Percentiles rank a stretch among this genome's conserved stretches.
Evolutionary conservation across 2,113 vertebrate species (phyloP).

Genomic region (Vireo altiloquus): DNA sequence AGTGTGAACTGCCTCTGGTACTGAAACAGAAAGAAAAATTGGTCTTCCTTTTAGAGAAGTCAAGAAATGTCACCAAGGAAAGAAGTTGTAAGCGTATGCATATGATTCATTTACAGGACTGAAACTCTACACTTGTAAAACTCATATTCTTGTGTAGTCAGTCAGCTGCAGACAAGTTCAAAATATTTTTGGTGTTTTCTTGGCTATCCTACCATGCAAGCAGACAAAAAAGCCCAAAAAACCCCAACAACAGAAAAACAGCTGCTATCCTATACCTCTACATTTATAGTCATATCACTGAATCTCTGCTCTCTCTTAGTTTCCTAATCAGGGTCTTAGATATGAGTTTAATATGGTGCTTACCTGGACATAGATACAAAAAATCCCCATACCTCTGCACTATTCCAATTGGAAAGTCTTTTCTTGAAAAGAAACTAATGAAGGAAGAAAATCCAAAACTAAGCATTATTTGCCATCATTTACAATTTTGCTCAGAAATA

Average conservation of each 20-base stretch:
- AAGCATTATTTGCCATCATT: not conserved
- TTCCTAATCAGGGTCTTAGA: not conserved
- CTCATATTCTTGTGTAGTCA: not conserved
- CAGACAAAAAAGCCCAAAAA: not conserved
- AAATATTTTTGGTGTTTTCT: not conserved
- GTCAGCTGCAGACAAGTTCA: not conserved
- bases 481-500: not conserved
- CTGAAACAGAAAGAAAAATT: conserved; percentile 58
- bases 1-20: conserved; percentile 63
- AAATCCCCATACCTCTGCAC: no score
- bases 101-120: not conserved
- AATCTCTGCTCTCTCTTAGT: not conserved
- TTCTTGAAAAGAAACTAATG: not conserved
- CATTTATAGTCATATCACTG: not conserved
- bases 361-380: not conserved
- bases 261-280: not conserved
- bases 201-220: not conserved
- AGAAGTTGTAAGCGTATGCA: not conserved
- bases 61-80: not conserved
- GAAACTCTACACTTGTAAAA: not conserved
- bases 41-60: not conserved
- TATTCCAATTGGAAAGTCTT: not conserved
- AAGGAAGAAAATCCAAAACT: not conserved
- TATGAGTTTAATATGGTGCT: not conserved
- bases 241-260: not conserved